A percentile compares a stretch with the other conserved stretches of the same genome.
Conservation (phyloP, 2,113 vertebrate genomes). For the Aplodontia rufa region DNA sequence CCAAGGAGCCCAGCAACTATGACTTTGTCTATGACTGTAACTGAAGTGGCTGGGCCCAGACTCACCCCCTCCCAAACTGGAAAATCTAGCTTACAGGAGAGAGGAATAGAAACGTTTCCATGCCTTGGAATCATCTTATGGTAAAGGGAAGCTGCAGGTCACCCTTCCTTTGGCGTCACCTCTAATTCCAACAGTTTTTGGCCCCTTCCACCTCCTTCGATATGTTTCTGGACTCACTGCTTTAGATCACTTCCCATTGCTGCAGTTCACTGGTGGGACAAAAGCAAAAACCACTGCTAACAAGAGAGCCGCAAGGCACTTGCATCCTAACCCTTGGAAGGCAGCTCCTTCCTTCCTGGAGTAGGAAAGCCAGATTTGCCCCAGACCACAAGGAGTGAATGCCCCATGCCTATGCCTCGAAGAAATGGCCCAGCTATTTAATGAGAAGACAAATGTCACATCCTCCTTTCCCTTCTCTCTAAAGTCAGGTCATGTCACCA, state of each 20-base stretch:
- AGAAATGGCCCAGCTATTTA: not conserved
- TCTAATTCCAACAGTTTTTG: constrained; percentile 22
- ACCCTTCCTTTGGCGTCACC: constrained; percentile 58
- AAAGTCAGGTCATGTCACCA: constrained; percentile 63
- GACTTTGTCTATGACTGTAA: constrained; percentile 99
- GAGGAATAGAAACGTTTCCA: constrained; percentile 48
- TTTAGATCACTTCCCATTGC: constrained; percentile 76
- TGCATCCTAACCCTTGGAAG: not conserved
- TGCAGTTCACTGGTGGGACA: constrained; percentile 37
- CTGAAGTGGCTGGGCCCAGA: constrained; percentile 82
- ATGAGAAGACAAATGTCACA: constrained; percentile 18
- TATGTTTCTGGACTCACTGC: constrained; percentile 72
- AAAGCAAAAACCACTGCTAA: constrained; percentile 64
- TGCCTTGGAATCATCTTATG: constrained; percentile 71
- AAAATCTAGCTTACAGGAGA: constrained; percentile 81
- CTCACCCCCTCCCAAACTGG: constrained; percentile 81
- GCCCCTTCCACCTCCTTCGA: constrained; percentile 56
- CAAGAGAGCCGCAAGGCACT: constrained; percentile 36
- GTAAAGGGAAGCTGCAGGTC: constrained; percentile 53
- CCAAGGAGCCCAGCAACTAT: constrained; percentile 99
- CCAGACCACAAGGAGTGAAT: not conserved
- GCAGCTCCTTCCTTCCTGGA: not conserved
- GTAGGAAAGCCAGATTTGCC: not conserved
- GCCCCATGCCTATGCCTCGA: not conserved
- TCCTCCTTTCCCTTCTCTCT: constrained; percentile 50